phyloP scores from a whole-genome alignment of 2,888 invertebrate species.

The Caradrina clavipalpis region DNA sequence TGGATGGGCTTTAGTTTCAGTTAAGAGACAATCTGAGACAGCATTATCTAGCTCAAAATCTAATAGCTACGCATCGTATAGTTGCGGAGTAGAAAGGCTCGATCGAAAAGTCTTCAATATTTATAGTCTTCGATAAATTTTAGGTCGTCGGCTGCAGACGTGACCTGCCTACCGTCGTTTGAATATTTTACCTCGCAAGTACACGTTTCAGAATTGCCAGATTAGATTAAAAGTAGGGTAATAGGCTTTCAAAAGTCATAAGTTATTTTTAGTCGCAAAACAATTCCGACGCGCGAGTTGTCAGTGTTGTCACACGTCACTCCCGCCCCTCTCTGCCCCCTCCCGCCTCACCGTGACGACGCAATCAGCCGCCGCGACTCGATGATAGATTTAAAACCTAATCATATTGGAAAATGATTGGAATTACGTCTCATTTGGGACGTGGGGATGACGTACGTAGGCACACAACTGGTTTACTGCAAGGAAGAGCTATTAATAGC shows the following conservation, averaged over 20 bases:
- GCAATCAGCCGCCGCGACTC: slow-evolving; percentile 38
- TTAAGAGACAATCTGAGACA: not conserved
- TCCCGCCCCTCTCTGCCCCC: not conserved
- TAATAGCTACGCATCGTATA: not conserved
- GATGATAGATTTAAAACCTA: slow-evolving; percentile 58
- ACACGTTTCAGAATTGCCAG: too few relatives aligned
- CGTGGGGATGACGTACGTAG: not conserved
- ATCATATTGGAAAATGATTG: slow-evolving; percentile 49
- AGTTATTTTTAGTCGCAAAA: slow-evolving; percentile 7
- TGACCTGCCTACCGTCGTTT: too few relatives aligned
- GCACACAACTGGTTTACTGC: too few relatives aligned
- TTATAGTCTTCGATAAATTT: too few relatives aligned
- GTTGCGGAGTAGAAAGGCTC: not conserved
- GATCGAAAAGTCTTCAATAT: too few relatives aligned
- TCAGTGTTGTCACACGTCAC: slow-evolving; percentile 15
- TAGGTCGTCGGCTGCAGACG: too few relatives aligned
- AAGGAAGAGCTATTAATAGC: too few relatives aligned
- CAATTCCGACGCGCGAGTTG: slow-evolving; percentile 17
- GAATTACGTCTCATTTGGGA: slow-evolving; percentile 41
- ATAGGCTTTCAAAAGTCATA: not conserved
- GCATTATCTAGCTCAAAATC: not conserved
- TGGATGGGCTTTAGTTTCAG: not conserved
- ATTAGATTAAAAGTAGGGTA: too few relatives aligned
- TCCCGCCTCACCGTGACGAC: not conserved
- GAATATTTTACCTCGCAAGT: too few relatives aligned